A percentile compares a stretch with the other conserved stretches of the same genome.
Conservation (phyloP, 2,113 vertebrate genomes). For the Notechis scutatus region DNA sequence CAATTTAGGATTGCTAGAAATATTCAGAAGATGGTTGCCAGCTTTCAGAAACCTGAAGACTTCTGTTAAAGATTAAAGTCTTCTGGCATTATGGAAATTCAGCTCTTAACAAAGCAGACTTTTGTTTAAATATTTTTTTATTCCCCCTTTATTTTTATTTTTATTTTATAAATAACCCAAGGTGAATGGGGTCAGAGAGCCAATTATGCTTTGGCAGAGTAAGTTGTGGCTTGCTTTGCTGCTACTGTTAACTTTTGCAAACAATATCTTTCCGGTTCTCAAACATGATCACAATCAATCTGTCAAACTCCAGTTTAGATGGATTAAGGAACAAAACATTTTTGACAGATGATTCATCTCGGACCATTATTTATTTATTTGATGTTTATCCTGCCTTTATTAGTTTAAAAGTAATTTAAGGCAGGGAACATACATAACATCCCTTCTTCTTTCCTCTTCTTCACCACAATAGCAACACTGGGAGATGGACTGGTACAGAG, state of each 20-base stretch:
- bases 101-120: too few relatives aligned
- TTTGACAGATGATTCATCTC: not conserved
- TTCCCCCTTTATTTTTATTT: too few relatives aligned
- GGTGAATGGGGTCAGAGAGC: not conserved
- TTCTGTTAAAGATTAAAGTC: not conserved
- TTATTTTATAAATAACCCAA: too few relatives aligned
- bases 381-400: too few relatives aligned
- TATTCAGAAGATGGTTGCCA: too few relatives aligned
- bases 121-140: not conserved
- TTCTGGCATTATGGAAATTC: not conserved
- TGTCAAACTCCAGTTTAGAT: not conserved
- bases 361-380: too few relatives aligned
- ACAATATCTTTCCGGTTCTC: not conserved
- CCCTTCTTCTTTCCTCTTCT: too few relatives aligned
- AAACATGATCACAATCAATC: not conserved
- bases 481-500: too few relatives aligned
- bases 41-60: not conserved
- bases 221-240: not conserved
- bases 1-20: not conserved
- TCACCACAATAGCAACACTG: too few relatives aligned
- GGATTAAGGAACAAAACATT: not conserved
- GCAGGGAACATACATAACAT: too few relatives aligned
- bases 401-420: too few relatives aligned
- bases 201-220: not conserved
- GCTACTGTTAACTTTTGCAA: not conserved